Conservation (phyloP, 1,140 invertebrate genomes). For the Megalopta genalis region DNA sequence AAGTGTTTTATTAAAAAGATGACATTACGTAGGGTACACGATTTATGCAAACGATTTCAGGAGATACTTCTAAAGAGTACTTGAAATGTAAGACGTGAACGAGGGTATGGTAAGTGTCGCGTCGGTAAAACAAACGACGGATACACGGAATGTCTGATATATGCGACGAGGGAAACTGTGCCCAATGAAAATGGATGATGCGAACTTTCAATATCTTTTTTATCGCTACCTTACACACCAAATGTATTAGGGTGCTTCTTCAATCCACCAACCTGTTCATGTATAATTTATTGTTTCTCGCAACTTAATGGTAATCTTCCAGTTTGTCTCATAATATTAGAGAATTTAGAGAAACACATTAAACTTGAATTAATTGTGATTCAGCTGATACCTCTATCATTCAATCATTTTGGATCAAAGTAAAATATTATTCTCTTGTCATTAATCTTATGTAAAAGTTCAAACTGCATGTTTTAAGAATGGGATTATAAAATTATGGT, state of each 20-base stretch:
- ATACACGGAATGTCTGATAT: constrained; percentile 38
- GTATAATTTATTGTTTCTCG: constrained; percentile 31
- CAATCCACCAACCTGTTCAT: constrained; percentile 11
- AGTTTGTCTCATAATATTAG: background rate
- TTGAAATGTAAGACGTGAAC: background rate
- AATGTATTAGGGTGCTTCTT: constrained; percentile 24
- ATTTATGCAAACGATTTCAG: background rate
- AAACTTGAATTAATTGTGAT: background rate
- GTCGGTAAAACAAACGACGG: constrained; percentile 35
- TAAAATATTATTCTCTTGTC: no score
- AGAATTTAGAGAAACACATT: background rate
- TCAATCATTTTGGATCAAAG: background rate
- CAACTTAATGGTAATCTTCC: constrained; percentile 15
- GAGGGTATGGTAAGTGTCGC: constrained; percentile 17
- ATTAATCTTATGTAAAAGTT: no score
- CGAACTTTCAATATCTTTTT: constrained; percentile 43
- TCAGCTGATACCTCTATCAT: background rate
- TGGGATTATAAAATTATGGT: no score
- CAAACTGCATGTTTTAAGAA: no score
- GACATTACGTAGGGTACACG: background rate
- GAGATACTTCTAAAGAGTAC: no score
- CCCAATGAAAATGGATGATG: constrained; percentile 55
- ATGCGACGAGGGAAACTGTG: constrained; percentile 51
- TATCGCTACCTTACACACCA: constrained; percentile 30
- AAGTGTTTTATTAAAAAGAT: no score